Percentiles rank a stretch among this genome's conserved stretches.
These are phyloP conservation scores for Drosophila orena DNA, from an alignment of 1,140 invertebrate species.

Conservation along the genomic window DNA sequence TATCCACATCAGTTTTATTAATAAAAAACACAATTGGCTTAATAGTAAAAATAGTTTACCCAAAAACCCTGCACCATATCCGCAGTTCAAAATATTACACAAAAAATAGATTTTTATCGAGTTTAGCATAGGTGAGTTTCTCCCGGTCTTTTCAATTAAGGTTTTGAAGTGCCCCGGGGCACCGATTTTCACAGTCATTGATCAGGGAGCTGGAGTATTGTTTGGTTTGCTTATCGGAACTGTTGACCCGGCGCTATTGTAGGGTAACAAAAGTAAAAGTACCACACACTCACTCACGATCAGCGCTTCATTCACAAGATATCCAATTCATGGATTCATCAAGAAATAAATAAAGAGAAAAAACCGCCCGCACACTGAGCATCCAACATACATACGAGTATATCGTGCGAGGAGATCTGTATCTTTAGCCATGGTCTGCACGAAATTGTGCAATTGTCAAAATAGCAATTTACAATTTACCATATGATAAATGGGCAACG, in stretches of 20 bases:
- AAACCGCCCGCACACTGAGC: slow-evolving; percentile 39
- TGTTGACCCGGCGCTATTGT: slow-evolving; percentile 34
- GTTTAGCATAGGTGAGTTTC: slow-evolving; percentile 15
- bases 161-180: slow-evolving; percentile 22
- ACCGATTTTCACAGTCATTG: slow-evolving; percentile 46
- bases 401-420: slow-evolving; percentile 71
- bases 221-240: slow-evolving; percentile 34
- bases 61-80: slow-evolving; percentile 1
- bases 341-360: slow-evolving; percentile 49
- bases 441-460: slow-evolving; percentile 81
- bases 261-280: slow-evolving; percentile 74
- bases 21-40: slow-evolving; percentile 4
- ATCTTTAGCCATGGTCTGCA: slow-evolving; percentile 64
- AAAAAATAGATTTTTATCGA: neutral
- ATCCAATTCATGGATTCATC: slow-evolving; percentile 70
- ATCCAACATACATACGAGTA: neutral
- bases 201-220: slow-evolving; percentile 14
- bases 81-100: neutral
- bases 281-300: slow-evolving; percentile 58
- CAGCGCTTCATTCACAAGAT: slow-evolving; percentile 67
- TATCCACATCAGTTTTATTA: neutral
- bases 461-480: slow-evolving; percentile 72
- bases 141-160: slow-evolving; percentile 30
- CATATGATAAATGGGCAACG: slow-evolving; percentile 42
- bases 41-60: neutral